These are phyloP conservation scores for Euura lappo DNA, from an alignment of 1,140 invertebrate species.

Conservation along the genomic window DNA sequence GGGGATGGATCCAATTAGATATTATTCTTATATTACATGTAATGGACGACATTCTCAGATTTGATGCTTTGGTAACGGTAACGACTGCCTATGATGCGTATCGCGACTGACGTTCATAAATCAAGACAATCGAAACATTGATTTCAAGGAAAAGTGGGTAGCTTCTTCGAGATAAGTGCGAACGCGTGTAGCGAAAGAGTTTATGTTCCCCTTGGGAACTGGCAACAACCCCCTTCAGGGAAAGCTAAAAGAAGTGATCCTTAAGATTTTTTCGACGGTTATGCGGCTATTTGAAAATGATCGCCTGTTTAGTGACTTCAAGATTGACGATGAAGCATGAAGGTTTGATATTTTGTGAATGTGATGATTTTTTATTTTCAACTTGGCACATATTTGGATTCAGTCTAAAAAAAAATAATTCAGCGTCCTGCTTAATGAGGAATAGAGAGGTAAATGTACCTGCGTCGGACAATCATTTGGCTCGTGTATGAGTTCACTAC, in stretches of 20 bases:
- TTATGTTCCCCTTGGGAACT: neutral
- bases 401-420: neutral
- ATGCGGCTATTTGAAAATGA: no score
- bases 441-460: neutral
- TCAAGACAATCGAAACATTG: neutral
- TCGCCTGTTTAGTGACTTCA: no score
- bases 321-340: no score
- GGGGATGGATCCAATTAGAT: neutral
- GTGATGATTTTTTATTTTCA: no score
- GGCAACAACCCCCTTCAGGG: neutral
- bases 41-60: neutral
- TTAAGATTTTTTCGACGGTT: no score
- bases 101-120: no score
- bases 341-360: no score
- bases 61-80: neutral
- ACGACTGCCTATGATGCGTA: no score
- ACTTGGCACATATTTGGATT: neutral
- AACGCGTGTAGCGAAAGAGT: neutral
- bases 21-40: neutral
- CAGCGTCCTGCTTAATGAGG: neutral
- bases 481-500: conserved; percentile 33
- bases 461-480: conserved; percentile 29
- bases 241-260: no score
- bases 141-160: neutral
- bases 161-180: neutral